Base-by-base conservation (phyloP, 2,113 vertebrate species). In the Dolichotis patagonum region DNA sequence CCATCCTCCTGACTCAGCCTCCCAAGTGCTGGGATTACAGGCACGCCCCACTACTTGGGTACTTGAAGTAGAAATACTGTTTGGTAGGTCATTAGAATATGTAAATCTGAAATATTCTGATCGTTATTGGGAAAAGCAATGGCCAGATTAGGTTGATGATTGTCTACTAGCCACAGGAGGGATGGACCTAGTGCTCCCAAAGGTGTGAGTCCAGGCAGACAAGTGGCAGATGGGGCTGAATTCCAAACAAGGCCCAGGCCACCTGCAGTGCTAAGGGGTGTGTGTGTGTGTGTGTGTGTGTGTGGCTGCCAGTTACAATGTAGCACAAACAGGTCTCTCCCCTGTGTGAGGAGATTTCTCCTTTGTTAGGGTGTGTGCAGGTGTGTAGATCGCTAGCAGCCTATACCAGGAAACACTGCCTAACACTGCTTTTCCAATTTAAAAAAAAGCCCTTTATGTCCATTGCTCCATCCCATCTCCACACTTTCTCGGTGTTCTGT, bases 61-160 rank as follows among this genome's bases (percentile, higher is more conserved):
- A 81, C 30, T 90, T 90, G 75, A 87, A 87, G 78, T 17, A 88
- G 69, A 81, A 95, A 81, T 46, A 10, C 81, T 35, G 30, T 46
- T 75, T 10, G 75, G 58, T 19, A 26, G 35, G 41, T 38, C 35
- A 32, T 90, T 77, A 58, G 85, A 87, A 26, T 67, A 19, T 46
- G 46, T 80, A 63, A 73, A 62, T 81, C 60, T 56, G 32, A 73
- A 54, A 5, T 73, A 85, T 80, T 67, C 71, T 94, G 78, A 69
- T 24, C 93, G 92, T 11, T 73, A 10, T 4, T 95, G 63, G 56
- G 43, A 78, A 91, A 71, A 95, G 35, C 32, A 41, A 43, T 32
- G 14, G 32, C 65, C 77, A 32, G 81, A 90, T 67, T 81, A 86
- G 69, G 69, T 6, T 14, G 88, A 81, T 20, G n/a, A 4, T 41